These are phyloP conservation scores for Sebastiscus tertius DNA, from an alignment of 2,797 vertebrate species.

Conservation along the genomic window DNA sequence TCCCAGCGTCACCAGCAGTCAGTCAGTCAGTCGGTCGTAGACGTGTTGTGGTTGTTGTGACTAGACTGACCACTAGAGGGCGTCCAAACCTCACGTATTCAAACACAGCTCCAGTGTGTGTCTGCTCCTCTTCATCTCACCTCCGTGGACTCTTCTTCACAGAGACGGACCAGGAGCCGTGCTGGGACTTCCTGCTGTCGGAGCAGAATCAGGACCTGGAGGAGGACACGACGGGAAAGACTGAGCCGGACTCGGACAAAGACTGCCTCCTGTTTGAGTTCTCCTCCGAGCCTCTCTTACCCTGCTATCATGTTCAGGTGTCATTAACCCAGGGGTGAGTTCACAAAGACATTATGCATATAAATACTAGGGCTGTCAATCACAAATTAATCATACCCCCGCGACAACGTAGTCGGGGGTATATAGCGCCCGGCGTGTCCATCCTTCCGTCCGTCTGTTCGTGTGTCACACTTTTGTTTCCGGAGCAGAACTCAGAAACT, in stretches of 20 bases:
- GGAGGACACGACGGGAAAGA: slow-evolving; percentile 79
- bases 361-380: too few species aligned
- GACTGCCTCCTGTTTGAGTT: slow-evolving; percentile 97
- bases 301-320: slow-evolving; percentile 95
- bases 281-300: slow-evolving; percentile 93
- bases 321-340: slow-evolving; percentile 95
- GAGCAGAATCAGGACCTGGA: slow-evolving; percentile 88
- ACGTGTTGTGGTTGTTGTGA: background rate
- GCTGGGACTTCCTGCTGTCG: slow-evolving; percentile 91
- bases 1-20: background rate
- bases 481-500: too few species aligned
- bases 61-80: slow-evolving; percentile 71
- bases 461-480: too few species aligned
- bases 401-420: too few species aligned
- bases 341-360: background rate
- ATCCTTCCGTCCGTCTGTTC: too few species aligned
- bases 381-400: too few species aligned
- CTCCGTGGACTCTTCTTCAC: slow-evolving; percentile 53
- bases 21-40: too few species aligned
- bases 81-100: background rate
- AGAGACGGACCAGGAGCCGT: slow-evolving; percentile 92
- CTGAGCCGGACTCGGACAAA: slow-evolving; percentile 86
- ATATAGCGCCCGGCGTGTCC: too few species aligned
- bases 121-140: slow-evolving; percentile 16
- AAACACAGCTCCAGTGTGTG: background rate